phyloP scores from a whole-genome alignment of 2,888 invertebrate species.

The Erannis defoliaria region DNA sequence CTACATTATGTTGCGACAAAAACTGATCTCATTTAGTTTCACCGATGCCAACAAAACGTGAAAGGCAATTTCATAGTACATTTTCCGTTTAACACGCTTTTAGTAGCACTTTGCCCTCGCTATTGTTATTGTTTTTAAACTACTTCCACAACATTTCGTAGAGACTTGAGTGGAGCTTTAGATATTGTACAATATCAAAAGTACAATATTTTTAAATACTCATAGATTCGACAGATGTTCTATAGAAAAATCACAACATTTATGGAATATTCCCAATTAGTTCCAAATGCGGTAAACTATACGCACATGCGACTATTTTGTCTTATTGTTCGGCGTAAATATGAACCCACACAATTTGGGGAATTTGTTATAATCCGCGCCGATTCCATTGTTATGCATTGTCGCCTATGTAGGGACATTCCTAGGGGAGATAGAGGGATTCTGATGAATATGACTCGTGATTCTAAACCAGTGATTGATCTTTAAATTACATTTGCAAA shows the following conservation, averaged over 20 bases:
- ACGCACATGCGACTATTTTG: conserved; percentile 83
- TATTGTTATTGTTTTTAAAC: conserved; percentile 70
- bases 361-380: conserved; percentile 84
- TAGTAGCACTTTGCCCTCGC: conserved; percentile 78
- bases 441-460: conserved; percentile 68
- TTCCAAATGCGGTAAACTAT: conserved; percentile 81
- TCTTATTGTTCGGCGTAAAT: conserved; percentile 81
- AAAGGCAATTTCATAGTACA: conserved; percentile 83
- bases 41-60: conserved; percentile 79
- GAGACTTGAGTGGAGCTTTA: conserved; percentile 1
- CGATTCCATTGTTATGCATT: conserved; percentile 78
- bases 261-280: conserved; percentile 84
- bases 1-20: conserved; percentile 65
- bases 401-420: conserved; percentile 64
- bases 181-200: background rate
- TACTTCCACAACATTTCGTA: conserved; percentile 23
- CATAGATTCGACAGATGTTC: conserved; percentile 76
- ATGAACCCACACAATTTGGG: conserved; percentile 85
- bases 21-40: conserved; percentile 80
- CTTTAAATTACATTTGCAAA: conserved; percentile 54
- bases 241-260: conserved; percentile 71
- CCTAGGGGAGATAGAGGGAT: conserved; percentile 64
- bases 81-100: conserved; percentile 80
- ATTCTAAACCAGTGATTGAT: conserved; percentile 63
- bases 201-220: conserved; percentile 39